Evolutionary conservation across 2,797 vertebrate species (phyloP), one percentile per base, ranked within the genome.

Genomic region (Triplophysa bombifrons): DNA sequence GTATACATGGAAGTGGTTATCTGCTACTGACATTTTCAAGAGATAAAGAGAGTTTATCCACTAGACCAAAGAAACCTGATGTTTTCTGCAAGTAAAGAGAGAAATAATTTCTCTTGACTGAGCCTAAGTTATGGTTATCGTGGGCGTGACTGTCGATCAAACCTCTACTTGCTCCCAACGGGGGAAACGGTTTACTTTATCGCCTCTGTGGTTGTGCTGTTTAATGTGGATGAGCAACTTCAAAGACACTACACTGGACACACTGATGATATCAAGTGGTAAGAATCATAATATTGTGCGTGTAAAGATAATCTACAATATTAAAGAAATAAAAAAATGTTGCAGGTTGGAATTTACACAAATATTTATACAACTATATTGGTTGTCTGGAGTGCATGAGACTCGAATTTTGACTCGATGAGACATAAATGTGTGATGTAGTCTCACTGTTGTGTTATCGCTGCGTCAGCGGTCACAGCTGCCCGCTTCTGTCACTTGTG

Each of bases 121-220:
- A 12, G 76, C 0, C 22, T 1, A 84, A 99, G 98, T 78, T 99
- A 99, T 14, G 98, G 98, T 30, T 99, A 99, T 79, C 91, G 98
- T 8, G 98, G 98, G 2, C 95, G 97, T 13, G 98, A 99, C 92
- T 99, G 98, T 58, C 97, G 98, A 76, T 98, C 94, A 82, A 99
- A 99, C 89, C 94, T 99, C 63, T 98, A 99, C 87, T 82, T 99
- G 88, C 91, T 99, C 22, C 98, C 98, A 4, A 99, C 98, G 0
- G 98, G 98, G 0, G 98, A 99, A 92, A 99, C 96, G 0, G 96
- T 99, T 1, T 99, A 99, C 82, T 99, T 99, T 93, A 98, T 99
- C 1, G 98, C 97, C 0, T 99, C 98, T 0, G 98, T 99, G 70
- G 98, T 99, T 10, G 98, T 99, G 74, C 86, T 99, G 17, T 99